phyloP scores from a whole-genome alignment of 2,797 vertebrate species.

The Pseudochirops corinnae region DNA sequence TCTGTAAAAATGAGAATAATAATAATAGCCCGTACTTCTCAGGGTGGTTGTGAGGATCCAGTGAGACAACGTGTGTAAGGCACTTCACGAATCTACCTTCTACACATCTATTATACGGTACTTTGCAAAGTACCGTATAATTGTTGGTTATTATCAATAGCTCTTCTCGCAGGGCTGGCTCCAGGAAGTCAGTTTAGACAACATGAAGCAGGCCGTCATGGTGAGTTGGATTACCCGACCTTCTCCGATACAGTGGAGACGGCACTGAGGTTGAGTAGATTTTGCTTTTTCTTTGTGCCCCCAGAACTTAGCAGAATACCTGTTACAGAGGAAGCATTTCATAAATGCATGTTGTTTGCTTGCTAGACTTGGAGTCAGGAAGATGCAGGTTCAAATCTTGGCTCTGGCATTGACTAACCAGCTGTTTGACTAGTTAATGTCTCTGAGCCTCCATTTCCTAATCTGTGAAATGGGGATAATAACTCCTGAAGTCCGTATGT shows the following conservation, averaged over 20 bases:
- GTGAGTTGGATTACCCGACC: neutral
- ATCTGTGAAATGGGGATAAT: neutral
- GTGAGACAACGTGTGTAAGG: neutral
- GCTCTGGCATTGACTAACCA: neutral
- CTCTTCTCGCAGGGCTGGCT: neutral
- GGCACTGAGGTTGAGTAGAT: neutral
- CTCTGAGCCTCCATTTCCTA: neutral
- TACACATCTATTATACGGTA: too few relatives aligned
- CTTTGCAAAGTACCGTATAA: neutral
- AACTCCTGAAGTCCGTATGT: neutral
- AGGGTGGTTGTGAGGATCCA: neutral
- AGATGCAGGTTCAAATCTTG: neutral
- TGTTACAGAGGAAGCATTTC: neutral
- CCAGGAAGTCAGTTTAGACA: neutral
- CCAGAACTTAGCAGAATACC: neutral
- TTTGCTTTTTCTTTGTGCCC: neutral
- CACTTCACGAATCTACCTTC: neutral
- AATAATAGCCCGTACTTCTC: neutral
- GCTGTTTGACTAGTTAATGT: neutral
- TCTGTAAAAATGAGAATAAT: neutral
- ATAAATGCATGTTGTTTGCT: neutral
- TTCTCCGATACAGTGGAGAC: neutral
- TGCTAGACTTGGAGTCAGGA: neutral
- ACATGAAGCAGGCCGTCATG: neutral
- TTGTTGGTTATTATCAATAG: neutral